Base-by-base conservation (phyloP, 1,140 invertebrate species). In the Drosophila ambigua region DNA sequence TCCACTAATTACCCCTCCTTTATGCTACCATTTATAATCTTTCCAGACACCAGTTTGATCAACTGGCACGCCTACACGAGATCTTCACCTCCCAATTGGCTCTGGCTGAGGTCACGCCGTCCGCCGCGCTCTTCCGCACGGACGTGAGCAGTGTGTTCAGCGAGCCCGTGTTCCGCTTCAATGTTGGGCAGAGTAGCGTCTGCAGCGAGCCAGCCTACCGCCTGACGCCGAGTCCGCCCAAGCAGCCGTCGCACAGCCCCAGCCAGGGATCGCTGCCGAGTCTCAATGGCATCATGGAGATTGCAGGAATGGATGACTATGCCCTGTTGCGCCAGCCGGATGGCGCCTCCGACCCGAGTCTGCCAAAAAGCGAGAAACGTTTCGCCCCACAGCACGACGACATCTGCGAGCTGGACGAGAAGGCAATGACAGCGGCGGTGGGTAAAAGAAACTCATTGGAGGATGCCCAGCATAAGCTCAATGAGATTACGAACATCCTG, bases 261-360 rank as follows among this genome's bases (percentile, higher is more conserved):
- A 92, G 91, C 43, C 90, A 92, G 52, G 88, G 83, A 20, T 91
- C 89, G 26, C 58, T 92, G 54, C 91, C 91, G 54, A 92, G 91
- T 28, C 44, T 92, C 31, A 92, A 91, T 58, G 91, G 91, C 50
- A 91, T 92, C 24, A 93, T 93, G 79, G 93, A 93, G 55, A 93
- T 94, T 45, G 93, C 93, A 6, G 92, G 95, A 76, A 95, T 97
- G 91, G 91, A 92, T 35, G 91, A 92, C 52, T 92, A 92, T 61
- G 95, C 96, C 4, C 95, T 95, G 62, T 92, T 97, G 11, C 93
- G 96, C 78, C 96, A 97, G 92, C 97, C 97, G 2, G 97, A 98
- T 85, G 97, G 97, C 43, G 96, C 97, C 26, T 98, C 97, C 4
- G 97, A 98, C 94, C 96, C 97, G 9, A 97, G 97, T 93, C 93